These are phyloP conservation scores for Samia ricini DNA, from an alignment of 1,140 invertebrate genomes.

Conservation along the genomic window DNA sequence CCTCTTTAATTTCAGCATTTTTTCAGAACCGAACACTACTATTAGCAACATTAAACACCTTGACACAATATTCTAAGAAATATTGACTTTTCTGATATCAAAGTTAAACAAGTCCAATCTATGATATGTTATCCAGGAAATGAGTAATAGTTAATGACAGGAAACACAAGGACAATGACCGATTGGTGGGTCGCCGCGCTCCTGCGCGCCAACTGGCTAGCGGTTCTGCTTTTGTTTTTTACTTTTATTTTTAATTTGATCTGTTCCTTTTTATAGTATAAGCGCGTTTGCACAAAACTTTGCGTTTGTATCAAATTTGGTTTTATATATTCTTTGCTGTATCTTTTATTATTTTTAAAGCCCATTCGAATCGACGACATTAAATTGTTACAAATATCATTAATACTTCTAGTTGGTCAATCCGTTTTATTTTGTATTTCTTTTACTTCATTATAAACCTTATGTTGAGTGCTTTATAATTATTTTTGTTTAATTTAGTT, in stretches of 20 bases:
- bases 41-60: slow-evolving; percentile 4
- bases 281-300: not conserved
- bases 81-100: slow-evolving; percentile 3
- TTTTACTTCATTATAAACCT: no score
- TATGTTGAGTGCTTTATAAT: no score
- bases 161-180: slow-evolving; percentile 39
- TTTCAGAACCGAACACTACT: no score
- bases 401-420: no score
- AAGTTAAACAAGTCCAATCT: slow-evolving; percentile 7
- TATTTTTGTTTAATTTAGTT: no score
- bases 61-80: not conserved
- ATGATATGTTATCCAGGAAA: slow-evolving; percentile 18
- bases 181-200: slow-evolving; percentile 35
- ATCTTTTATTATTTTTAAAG: not conserved
- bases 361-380: no score
- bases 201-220: slow-evolving; percentile 25
- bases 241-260: slow-evolving; percentile 13
- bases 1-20: no score
- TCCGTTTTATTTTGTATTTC: no score
- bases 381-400: no score
- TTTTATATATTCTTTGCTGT: not conserved
- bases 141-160: slow-evolving; percentile 28
- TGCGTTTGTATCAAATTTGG: not conserved
- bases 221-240: slow-evolving; percentile 19
- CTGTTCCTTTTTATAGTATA: not conserved